Base-by-base conservation (phyloP, 2,113 vertebrate genomes). In the Nothobranchius kuhntae region DNA sequence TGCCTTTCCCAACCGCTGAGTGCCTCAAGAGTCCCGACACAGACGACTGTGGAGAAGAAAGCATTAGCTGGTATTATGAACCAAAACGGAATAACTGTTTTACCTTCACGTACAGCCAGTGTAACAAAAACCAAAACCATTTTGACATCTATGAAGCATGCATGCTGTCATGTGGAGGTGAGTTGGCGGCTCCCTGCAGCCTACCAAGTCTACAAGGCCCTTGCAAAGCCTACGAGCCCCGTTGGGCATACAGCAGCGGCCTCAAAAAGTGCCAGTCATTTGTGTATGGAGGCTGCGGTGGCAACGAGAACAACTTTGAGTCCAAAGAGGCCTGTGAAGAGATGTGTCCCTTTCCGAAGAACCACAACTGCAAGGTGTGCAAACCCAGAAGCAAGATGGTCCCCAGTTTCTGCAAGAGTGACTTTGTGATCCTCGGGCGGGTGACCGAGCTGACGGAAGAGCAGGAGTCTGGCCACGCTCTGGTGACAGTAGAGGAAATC, bases 271-370 rank as follows among this genome's bases (percentile, higher is more conserved):
- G 98, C 87, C 97, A 98, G 86, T 95, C 96, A 38, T 99, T 99
- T 21, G 93, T 99, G 73, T 99, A 95, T 0, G 97, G 98, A 0
- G 98, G 98, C 52, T 99, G 98, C 0, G 96, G 95, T 0, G 96
- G 96, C 80, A 99, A 99, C 0, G 93, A 96, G 71, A 99, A 99
- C 93, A 99, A 98, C 91, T 99, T 99, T 21, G 95, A 95, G 85
- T 98, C 95, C 80, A 93, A 95, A 3, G 96, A 99, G 73, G 92
- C 94, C 72, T 99, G 98, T 0, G 96, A 99, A 72, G 95, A 98
- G 83, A 95, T 94, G 83, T 99, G 98, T 26, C 96, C 97, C 1
- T 97, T 96, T 77, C 96, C 94, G 0, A 95, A 95, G 82, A 93
- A 93, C 90, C 94, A 93, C 9, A 93, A 94, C 76, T 99, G 98